phyloP scores from a whole-genome alignment of 2,797 vertebrate genomes.

The Enteromius fasciolatus region DNA sequence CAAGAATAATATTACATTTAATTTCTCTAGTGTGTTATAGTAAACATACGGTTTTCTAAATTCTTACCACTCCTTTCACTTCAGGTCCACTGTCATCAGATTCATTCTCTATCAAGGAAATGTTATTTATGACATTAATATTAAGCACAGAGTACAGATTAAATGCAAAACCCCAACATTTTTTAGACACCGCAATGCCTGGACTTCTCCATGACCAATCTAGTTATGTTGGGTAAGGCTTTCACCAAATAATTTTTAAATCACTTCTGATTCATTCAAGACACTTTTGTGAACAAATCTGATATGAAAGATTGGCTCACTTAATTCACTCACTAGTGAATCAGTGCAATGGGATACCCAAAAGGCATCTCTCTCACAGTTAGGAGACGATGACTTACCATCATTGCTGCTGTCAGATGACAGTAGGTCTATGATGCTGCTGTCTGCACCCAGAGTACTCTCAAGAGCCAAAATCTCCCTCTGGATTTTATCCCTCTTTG shows the following conservation, averaged over 20 bases:
- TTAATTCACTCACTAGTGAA: neutral
- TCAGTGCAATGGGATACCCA: neutral
- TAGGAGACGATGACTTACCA: conserved; percentile 43
- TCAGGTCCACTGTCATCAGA: conserved; percentile 54
- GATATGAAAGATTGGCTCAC: neutral
- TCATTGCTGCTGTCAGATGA: conserved; percentile 53
- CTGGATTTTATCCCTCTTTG: conserved; percentile 57
- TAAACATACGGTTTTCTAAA: neutral
- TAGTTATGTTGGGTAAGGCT: neutral
- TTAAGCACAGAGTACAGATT: neutral
- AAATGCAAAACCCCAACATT: neutral
- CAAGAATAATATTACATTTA: neutral
- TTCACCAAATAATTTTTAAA: neutral
- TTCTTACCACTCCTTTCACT: conserved; percentile 46
- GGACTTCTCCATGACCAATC: neutral
- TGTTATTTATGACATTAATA: neutral
- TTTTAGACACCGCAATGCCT: neutral
- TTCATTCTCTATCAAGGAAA: conserved; percentile 46
- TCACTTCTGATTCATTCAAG: neutral
- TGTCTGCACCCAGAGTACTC: conserved; percentile 42
- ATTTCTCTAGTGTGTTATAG: neutral
- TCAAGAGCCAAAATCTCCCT: conserved; percentile 61
- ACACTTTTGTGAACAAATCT: neutral
- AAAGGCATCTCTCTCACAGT: neutral
- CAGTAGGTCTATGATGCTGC: conserved; percentile 39